phyloP scores from a whole-genome alignment of 2,797 vertebrate genomes.

The Malacoraja senta region DNA sequence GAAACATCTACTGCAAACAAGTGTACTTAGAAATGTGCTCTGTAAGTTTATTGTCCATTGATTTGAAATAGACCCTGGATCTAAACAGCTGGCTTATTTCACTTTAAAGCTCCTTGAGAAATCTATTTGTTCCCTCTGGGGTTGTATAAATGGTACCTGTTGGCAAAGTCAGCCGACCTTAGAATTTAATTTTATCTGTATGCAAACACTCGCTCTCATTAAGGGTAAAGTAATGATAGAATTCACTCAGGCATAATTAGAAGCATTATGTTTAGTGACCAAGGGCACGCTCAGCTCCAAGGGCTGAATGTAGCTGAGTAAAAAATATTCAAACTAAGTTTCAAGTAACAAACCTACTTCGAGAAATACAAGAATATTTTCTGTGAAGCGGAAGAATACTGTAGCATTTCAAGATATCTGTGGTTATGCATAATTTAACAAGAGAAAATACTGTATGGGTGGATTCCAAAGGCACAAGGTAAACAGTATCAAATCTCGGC shows the following conservation, averaged over 20 bases:
- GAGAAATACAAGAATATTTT: neutral
- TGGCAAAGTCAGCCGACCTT: slow-evolving; percentile 81
- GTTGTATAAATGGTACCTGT: slow-evolving; percentile 79
- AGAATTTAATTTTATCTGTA: slow-evolving; percentile 92
- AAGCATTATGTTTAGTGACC: slow-evolving; percentile 29
- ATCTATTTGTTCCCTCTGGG: slow-evolving; percentile 55
- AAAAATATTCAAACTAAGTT: neutral
- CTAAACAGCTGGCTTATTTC: slow-evolving; percentile 37
- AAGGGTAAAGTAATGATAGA: slow-evolving; percentile 75
- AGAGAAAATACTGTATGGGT: neutral
- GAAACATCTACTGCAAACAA: neutral
- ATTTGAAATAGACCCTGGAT: slow-evolving; percentile 31
- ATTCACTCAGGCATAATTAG: slow-evolving; percentile 65
- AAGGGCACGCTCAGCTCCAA: slow-evolving; percentile 18
- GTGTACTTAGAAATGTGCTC: neutral
- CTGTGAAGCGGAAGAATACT: neutral
- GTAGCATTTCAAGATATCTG: neutral
- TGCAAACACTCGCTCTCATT: slow-evolving; percentile 85
- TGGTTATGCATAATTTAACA: neutral
- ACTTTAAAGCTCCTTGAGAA: slow-evolving; percentile 45
- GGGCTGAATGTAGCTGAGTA: neutral
- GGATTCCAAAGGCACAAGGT: neutral
- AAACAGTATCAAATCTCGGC: neutral
- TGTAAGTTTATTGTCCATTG: neutral
- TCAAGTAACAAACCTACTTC: neutral